A percentile compares a stretch with the other conserved stretches of the same genome.
These are phyloP conservation scores for Andrena marginata DNA, from an alignment of 2,888 invertebrate species.

Conservation along the genomic window DNA sequence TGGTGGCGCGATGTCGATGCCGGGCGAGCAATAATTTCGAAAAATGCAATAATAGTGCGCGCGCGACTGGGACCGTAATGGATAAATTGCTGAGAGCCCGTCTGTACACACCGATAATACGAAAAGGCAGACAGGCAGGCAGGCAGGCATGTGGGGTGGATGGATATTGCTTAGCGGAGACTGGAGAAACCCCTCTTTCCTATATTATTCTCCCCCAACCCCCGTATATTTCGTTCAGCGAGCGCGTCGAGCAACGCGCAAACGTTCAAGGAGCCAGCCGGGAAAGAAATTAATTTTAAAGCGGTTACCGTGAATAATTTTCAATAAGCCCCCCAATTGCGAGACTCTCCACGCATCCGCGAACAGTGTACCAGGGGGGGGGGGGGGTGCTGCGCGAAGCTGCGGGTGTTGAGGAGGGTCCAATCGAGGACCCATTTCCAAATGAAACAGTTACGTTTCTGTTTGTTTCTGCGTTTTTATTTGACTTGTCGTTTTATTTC, in stretches of 20 bases:
- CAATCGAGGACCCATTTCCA: constrained; percentile 6
- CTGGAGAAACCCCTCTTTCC: constrained; percentile 82
- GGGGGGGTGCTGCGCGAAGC: neutral
- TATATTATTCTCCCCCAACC: constrained; percentile 83
- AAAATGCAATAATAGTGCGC: constrained; percentile 84
- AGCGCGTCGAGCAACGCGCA: constrained; percentile 72
- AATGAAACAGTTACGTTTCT: constrained; percentile 13
- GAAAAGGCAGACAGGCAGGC: constrained; percentile 82
- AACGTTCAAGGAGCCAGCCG: constrained; percentile 63
- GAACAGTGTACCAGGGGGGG: neutral
- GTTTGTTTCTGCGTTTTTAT: constrained; percentile 19
- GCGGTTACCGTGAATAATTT: constrained; percentile 45
- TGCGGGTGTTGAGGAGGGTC: neutral
- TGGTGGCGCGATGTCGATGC: constrained; percentile 54
- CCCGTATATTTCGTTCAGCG: constrained; percentile 72
- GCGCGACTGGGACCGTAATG: constrained; percentile 83
- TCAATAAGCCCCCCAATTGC: constrained; percentile 28
- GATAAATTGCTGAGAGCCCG: constrained; percentile 84
- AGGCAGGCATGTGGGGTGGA: constrained; percentile 82
- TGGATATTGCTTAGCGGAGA: constrained; percentile 84
- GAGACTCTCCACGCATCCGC: neutral
- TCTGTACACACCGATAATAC: constrained; percentile 82
- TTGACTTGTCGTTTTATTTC: constrained; percentile 26
- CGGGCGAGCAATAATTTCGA: constrained; percentile 78
- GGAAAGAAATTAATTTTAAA: constrained; percentile 46